phyloP scores from a whole-genome alignment of 1,140 invertebrate species.

The Ceratina calcarata region DNA sequence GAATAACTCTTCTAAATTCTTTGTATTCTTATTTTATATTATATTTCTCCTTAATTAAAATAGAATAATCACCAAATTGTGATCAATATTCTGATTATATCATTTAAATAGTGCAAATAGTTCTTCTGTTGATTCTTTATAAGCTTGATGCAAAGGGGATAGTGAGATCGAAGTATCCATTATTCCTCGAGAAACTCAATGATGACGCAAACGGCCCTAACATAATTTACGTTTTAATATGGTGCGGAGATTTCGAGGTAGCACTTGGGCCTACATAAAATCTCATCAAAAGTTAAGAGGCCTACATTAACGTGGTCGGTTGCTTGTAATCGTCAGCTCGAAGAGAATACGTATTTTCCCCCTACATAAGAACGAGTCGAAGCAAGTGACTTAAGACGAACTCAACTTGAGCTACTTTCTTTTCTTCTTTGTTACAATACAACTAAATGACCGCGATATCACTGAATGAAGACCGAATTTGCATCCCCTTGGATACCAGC shows the following conservation, averaged over 20 bases:
- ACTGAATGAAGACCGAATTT: neutral
- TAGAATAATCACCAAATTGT: constrained; percentile 2
- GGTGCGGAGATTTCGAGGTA: neutral
- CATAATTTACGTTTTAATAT: constrained; percentile 28
- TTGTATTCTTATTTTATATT: neutral
- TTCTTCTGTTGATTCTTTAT: neutral
- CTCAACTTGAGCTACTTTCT: neutral
- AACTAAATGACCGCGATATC: too few species aligned
- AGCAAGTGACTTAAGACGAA: neutral
- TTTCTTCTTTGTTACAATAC: neutral
- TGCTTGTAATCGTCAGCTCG: neutral
- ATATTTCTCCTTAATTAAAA: neutral
- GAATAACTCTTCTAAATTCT: too few species aligned
- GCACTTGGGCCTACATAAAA: constrained; percentile 8
- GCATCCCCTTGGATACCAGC: neutral
- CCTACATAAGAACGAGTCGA: neutral
- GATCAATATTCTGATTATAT: neutral
- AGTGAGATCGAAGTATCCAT: too few species aligned
- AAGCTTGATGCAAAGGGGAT: neutral
- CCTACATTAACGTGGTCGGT: neutral
- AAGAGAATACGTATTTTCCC: neutral
- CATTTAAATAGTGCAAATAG: neutral
- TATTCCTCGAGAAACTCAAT: neutral
- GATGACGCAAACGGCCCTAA: constrained; percentile 9
- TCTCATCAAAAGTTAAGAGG: neutral